Conservation (phyloP, 2,888 invertebrate species). For the Megaustenia siamemsis region DNA sequence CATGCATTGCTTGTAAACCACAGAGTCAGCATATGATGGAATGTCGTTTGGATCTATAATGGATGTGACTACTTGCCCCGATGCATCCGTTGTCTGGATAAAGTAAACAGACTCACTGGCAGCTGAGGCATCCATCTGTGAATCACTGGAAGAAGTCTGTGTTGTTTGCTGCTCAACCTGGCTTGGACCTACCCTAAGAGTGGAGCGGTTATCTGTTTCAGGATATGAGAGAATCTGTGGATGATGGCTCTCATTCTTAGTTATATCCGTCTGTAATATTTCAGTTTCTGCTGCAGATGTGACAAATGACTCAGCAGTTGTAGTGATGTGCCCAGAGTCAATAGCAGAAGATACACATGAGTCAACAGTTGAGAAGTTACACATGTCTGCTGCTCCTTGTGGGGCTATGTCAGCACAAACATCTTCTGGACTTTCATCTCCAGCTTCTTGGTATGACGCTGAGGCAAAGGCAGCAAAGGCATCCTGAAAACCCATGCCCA, state of each 20-base stretch:
- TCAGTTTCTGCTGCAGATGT: constrained; percentile 14
- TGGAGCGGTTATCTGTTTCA: neutral
- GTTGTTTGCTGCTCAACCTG: neutral
- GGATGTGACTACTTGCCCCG: constrained; percentile 48
- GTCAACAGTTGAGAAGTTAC: constrained; percentile 2
- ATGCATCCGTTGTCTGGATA: constrained; percentile 49
- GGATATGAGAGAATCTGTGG: neutral
- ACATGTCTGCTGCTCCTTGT: neutral
- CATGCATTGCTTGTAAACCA: constrained; percentile 55
- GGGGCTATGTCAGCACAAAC: neutral
- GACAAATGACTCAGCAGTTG: constrained; percentile 32
- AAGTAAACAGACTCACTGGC: constrained; percentile 51
- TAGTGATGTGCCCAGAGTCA: constrained; percentile 49
- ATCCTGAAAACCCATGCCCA: constrained; percentile 47
- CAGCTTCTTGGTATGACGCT: constrained; percentile 20
- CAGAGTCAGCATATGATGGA: constrained; percentile 46
- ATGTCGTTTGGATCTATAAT: constrained; percentile 55
- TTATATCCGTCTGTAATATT: neutral
- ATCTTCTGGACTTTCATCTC: constrained; percentile 28
- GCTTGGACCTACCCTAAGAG: neutral
- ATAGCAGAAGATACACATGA: constrained; percentile 45
- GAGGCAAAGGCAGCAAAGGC: constrained; percentile 54
- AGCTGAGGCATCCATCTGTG: neutral
- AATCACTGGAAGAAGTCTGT: constrained; percentile 13
- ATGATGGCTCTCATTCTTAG: neutral